phyloP scores from a whole-genome alignment of 2,888 invertebrate species.

The Lepidocyrtoides sp. region DNA sequence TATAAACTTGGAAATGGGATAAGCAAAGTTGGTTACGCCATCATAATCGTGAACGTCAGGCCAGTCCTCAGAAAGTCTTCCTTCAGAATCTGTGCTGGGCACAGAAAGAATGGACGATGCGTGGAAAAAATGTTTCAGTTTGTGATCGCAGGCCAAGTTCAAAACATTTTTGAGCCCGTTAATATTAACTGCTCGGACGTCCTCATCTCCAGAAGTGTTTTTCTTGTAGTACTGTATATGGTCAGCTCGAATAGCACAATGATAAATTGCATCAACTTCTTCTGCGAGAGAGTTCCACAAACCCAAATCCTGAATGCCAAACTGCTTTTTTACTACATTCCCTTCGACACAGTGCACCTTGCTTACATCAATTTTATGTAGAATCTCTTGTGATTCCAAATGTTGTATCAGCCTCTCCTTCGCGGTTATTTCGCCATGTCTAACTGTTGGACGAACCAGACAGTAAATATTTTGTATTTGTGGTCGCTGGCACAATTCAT shows the following conservation, averaged over 20 bases:
- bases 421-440: background rate
- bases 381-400: background rate
- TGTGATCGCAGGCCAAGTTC: background rate
- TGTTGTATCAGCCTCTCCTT: background rate
- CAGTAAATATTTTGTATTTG: conserved; percentile 56
- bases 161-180: background rate
- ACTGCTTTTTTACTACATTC: background rate
- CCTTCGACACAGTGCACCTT: conserved; percentile 10
- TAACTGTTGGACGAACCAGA: conserved; percentile 41
- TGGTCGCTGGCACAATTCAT: background rate
- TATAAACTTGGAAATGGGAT: conserved; percentile 41
- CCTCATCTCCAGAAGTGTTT: background rate
- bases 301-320: background rate
- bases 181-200: conserved; percentile 31
- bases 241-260: conserved; percentile 25
- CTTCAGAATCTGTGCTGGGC: background rate
- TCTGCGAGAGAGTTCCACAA: background rate
- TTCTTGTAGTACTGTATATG: conserved; percentile 36
- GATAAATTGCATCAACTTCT: conserved; percentile 10
- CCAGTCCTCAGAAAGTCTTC: background rate
- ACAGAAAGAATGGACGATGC: background rate
- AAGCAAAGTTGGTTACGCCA: background rate
- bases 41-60: background rate
- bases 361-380: background rate
- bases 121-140: background rate